Evolutionary conservation across 2,113 vertebrate genomes (phyloP).

Genomic region (Xenopus borealis): DNA sequence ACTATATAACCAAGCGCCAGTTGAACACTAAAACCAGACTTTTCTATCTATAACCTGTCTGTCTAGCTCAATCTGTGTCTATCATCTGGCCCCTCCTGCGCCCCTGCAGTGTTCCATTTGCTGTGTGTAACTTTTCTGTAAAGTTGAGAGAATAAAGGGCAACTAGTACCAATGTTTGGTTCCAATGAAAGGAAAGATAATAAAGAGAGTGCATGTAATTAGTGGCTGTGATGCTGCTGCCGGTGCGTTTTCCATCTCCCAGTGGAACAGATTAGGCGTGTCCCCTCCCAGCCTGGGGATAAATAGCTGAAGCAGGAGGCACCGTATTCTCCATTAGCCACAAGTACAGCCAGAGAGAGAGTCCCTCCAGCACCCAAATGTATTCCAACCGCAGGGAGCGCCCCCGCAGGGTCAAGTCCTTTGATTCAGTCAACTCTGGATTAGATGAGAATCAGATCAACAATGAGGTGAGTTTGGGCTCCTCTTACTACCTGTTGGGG

Average conservation of each 20-base stretch:
- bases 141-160: too few species aligned
- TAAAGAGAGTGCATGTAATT: too few species aligned
- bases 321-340: not conserved
- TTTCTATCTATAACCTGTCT: too few species aligned
- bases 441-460: conserved; percentile 74
- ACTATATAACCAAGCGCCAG: too few species aligned
- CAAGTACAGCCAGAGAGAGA: not conserved
- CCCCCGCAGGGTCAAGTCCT: conserved; percentile 71
- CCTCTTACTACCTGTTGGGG: not conserved
- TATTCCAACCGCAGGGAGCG: conserved; percentile 66
- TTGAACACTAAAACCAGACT: too few species aligned
- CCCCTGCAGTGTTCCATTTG: too few species aligned
- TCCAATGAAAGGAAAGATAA: too few species aligned
- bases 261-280: conserved; percentile 49
- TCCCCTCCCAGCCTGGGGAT: conserved; percentile 26
- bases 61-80: too few species aligned
- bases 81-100: too few species aligned
- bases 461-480: conserved; percentile 68
- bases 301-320: conserved; percentile 38
- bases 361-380: conserved; percentile 53
- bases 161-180: too few species aligned
- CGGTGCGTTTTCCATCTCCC: conserved; percentile 63
- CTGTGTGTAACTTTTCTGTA: too few species aligned
- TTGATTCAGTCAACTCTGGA: conserved; percentile 74
- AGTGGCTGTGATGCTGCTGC: too few species aligned